A percentile compares a stretch with the other conserved stretches of the same genome.
Conservation (phyloP, 1,140 invertebrate species). For the Hycleus cichorii region DNA sequence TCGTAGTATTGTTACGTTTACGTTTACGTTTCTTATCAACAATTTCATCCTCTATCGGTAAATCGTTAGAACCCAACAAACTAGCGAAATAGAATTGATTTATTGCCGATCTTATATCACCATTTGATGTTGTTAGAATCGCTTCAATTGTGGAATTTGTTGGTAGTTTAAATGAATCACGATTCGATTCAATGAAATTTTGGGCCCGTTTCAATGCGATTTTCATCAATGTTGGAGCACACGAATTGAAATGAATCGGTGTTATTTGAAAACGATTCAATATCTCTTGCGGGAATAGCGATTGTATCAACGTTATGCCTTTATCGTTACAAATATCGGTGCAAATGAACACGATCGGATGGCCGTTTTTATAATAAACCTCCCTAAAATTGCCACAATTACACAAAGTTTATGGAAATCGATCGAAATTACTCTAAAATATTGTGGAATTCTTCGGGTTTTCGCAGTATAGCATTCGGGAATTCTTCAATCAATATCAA, state of each 20-base stretch:
- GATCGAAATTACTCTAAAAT: constrained; percentile 52
- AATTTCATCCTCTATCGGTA: constrained; percentile 25
- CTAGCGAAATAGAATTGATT: constrained; percentile 65
- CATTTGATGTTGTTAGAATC: constrained; percentile 57
- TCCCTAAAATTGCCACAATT: constrained; percentile 45
- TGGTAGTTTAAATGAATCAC: constrained; percentile 47
- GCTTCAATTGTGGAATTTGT: constrained; percentile 53
- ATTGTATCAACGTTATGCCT: constrained; percentile 49
- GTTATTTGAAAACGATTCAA: constrained; percentile 53
- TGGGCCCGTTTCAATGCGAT: constrained; percentile 56
- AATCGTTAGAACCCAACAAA: constrained; percentile 50
- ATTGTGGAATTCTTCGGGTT: constrained; percentile 51
- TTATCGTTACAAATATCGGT: constrained; percentile 55
- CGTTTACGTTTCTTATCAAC: constrained; percentile 36
- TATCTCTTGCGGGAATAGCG: constrained; percentile 54
- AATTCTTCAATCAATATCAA: constrained; percentile 65
- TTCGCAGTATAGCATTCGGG: constrained; percentile 59
- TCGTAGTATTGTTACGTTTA: constrained; percentile 21
- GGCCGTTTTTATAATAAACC: constrained; percentile 54
- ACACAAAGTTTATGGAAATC: constrained; percentile 5
- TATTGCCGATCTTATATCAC: constrained; percentile 62
- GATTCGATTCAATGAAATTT: constrained; percentile 46
- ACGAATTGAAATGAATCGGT: constrained; percentile 55
- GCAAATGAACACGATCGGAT: constrained; percentile 62
- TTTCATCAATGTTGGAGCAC: constrained; percentile 56